Percentiles rank a stretch among this genome's conserved stretches.
These are phyloP conservation scores for Ophraella communa DNA, from an alignment of 2,888 invertebrate genomes.

Conservation along the genomic window DNA sequence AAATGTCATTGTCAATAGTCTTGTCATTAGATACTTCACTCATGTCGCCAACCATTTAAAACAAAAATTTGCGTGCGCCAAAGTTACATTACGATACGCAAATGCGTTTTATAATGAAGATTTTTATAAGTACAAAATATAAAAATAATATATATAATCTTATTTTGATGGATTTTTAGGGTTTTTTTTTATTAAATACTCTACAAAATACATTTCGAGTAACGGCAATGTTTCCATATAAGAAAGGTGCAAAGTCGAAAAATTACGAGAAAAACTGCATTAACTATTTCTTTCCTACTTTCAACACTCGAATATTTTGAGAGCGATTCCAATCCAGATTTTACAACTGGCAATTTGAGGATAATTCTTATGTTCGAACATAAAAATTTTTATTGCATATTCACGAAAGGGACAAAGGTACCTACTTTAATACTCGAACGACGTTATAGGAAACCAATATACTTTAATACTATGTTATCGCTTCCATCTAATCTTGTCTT, in stretches of 20 bases:
- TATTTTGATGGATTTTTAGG: too few relatives aligned
- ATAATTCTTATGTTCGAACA: constrained; percentile 31
- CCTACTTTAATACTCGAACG: constrained; percentile 18
- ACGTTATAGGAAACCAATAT: constrained; percentile 27
- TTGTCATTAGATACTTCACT: too few relatives aligned
- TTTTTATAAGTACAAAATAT: too few relatives aligned
- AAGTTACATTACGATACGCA: too few relatives aligned
- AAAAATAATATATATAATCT: too few relatives aligned
- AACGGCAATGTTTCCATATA: not conserved
- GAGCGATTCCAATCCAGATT: constrained; percentile 35
- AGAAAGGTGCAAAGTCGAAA: not conserved
- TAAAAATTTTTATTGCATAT: constrained; percentile 37
- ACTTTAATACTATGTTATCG: constrained; percentile 27
- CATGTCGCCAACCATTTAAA: too few relatives aligned
- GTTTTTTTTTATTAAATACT: too few relatives aligned
- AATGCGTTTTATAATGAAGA: too few relatives aligned
- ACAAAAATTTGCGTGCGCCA: too few relatives aligned
- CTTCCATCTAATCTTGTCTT: constrained; percentile 7
- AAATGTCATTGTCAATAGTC: too few relatives aligned
- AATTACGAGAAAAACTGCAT: constrained; percentile 15
- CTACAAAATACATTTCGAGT: too few relatives aligned
- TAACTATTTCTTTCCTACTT: constrained; percentile 14
- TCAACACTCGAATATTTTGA: constrained; percentile 24
- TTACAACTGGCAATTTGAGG: constrained; percentile 32
- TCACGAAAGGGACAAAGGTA: constrained; percentile 31